A percentile compares a stretch with the other conserved stretches of the same genome.
These are phyloP conservation scores for Macropodus opercularis DNA, from an alignment of 2,797 vertebrate species.

Conservation along the genomic window DNA sequence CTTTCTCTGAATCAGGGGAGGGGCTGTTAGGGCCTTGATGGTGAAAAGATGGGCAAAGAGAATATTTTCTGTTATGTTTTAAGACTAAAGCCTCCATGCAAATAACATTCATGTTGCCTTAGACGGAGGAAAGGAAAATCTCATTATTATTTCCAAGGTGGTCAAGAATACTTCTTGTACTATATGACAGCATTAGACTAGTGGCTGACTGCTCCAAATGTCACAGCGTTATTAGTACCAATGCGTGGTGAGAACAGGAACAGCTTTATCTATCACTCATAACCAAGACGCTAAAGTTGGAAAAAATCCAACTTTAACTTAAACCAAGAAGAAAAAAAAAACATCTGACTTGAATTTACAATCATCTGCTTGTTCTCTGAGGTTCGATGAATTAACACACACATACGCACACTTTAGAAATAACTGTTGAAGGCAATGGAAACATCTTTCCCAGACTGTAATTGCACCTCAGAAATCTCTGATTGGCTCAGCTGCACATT, in stretches of 20 bases:
- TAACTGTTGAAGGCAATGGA: conserved; percentile 36
- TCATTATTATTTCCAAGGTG: conserved; percentile 30
- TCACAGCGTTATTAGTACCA: conserved; percentile 1
- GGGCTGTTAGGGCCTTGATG: conserved; percentile 28
- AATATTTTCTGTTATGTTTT: conserved; percentile 43
- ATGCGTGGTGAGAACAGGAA: conserved; percentile 21
- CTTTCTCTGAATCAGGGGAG: conserved; percentile 16
- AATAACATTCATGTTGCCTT: conserved; percentile 51
- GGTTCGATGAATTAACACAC: conserved; percentile 20
- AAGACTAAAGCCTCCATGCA: conserved; percentile 38
- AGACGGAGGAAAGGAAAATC: too few species aligned
- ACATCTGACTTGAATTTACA: conserved; percentile 62
- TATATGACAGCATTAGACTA: conserved; percentile 2
- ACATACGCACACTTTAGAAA: conserved; percentile 31
- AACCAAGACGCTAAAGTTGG: conserved; percentile 41
- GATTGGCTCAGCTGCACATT: conserved; percentile 42
- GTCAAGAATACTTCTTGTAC: conserved; percentile 30
- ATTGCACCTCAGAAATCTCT: conserved; percentile 28
- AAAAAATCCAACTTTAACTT: conserved; percentile 58
- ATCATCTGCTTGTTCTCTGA: conserved; percentile 41
- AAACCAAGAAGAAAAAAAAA: conserved; percentile 45
- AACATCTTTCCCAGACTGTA: conserved; percentile 41
- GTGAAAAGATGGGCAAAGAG: conserved; percentile 52
- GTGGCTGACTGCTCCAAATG: conserved; percentile 29
- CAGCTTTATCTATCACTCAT: conserved; percentile 32